These are phyloP conservation scores for Cervus canadensis DNA, from an alignment of 2,113 vertebrate genomes.

Conservation along the genomic window DNA sequence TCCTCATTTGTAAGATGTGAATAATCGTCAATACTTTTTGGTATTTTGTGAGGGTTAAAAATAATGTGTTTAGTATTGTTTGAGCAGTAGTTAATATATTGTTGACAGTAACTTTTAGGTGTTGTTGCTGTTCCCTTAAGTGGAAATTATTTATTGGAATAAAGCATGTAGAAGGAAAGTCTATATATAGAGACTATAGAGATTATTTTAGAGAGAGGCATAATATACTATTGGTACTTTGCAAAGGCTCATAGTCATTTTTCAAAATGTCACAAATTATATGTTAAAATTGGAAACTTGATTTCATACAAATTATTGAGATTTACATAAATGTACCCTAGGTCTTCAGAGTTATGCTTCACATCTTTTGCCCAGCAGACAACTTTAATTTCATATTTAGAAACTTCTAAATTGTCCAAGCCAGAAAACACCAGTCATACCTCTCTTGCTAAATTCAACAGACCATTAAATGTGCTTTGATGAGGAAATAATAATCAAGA, in stretches of 20 bases:
- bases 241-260: not conserved
- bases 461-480: not conserved
- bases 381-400: not conserved
- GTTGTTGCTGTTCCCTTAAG: not conserved
- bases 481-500: not conserved
- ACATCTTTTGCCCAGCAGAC: not conserved
- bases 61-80: not conserved
- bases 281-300: not conserved
- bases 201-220: not conserved
- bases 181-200: not conserved
- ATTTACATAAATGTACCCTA: not conserved
- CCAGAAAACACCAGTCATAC: not conserved
- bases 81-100: not conserved
- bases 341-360: not conserved
- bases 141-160: not conserved
- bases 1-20: not conserved
- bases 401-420: not conserved
- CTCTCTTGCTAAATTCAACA: not conserved
- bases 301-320: not conserved
- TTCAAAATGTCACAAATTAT: not conserved
- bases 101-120: not conserved
- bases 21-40: not conserved
- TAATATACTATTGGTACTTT: not conserved
- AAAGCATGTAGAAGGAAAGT: not conserved
- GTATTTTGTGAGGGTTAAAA: slow-evolving; percentile 11